Conservation (phyloP, 53 echinoderm and acorn worm genomes). For the Zoroaster sp. region DNA sequence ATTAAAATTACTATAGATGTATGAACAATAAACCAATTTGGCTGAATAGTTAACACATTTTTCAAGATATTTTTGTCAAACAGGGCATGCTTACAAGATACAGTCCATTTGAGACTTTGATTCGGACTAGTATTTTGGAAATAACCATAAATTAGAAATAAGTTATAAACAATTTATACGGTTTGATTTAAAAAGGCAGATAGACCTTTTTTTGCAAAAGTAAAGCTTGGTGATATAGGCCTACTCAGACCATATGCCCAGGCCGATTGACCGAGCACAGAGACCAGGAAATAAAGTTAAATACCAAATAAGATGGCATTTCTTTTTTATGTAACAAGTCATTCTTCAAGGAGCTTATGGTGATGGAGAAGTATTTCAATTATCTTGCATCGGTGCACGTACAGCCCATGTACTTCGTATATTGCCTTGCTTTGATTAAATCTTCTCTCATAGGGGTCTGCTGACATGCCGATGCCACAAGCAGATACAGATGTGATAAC, state of each 20-base stretch:
- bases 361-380: slow-evolving; percentile 40
- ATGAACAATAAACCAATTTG: too few relatives aligned
- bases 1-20: neutral
- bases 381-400: slow-evolving; percentile 25
- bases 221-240: neutral
- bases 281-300: slow-evolving; percentile 21
- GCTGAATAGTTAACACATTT: too few relatives aligned
- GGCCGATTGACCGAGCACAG: neutral
- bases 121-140: too few relatives aligned
- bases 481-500: neutral
- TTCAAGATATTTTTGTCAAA: too few relatives aligned
- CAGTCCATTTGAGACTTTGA: too few relatives aligned
- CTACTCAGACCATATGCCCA: neutral
- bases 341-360: slow-evolving; percentile 18
- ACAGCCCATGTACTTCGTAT: neutral
- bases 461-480: neutral
- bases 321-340: slow-evolving; percentile 26
- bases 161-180: too few relatives aligned
- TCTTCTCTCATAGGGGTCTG: neutral
- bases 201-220: neutral
- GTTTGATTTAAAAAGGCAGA: too few relatives aligned
- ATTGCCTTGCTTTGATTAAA: slow-evolving; percentile 21
- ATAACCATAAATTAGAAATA: too few relatives aligned
- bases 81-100: too few relatives aligned
- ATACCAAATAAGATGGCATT: slow-evolving; percentile 46